These are phyloP conservation scores for Myrmecophaga tridactyla DNA, from an alignment of 2,113 vertebrate genomes.

Conservation along the genomic window DNA sequence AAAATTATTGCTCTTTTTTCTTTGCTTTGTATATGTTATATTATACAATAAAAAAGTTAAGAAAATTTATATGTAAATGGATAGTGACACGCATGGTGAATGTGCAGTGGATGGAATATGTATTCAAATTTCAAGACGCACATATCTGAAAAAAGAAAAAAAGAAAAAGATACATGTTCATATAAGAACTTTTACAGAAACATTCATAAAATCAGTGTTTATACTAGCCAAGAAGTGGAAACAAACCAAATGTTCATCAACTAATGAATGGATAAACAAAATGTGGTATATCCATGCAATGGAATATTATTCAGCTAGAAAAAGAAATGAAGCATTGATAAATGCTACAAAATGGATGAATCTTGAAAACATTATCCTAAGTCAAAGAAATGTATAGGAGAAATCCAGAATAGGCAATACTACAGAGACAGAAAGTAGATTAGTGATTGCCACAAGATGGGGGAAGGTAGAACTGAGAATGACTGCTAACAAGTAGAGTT, in stretches of 20 bases:
- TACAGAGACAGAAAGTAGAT: not conserved
- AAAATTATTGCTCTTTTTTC: too few relatives aligned
- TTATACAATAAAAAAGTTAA: too few relatives aligned
- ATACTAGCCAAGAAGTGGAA: not conserved
- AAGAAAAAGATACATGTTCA: too few relatives aligned
- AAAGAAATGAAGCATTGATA: not conserved
- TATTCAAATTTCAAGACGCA: too few relatives aligned
- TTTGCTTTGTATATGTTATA: too few relatives aligned
- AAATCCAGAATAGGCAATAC: not conserved
- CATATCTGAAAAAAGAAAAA: too few relatives aligned
- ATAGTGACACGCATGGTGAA: too few relatives aligned
- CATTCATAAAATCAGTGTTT: not conserved
- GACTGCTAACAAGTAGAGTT: not conserved
- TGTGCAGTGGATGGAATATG: too few relatives aligned
- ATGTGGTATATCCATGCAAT: not conserved
- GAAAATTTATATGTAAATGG: too few relatives aligned
- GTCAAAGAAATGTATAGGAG: not conserved
- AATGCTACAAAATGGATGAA: not conserved
- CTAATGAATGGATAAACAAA: not conserved
- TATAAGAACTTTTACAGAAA: not conserved
- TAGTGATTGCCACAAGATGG: not conserved
- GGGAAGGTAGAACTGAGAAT: not conserved
- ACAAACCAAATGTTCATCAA: not conserved
- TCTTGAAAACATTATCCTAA: not conserved
- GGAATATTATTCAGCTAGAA: not conserved